phyloP scores from a whole-genome alignment of 2,888 invertebrate genomes.

The Gasteruption jaculator region DNA sequence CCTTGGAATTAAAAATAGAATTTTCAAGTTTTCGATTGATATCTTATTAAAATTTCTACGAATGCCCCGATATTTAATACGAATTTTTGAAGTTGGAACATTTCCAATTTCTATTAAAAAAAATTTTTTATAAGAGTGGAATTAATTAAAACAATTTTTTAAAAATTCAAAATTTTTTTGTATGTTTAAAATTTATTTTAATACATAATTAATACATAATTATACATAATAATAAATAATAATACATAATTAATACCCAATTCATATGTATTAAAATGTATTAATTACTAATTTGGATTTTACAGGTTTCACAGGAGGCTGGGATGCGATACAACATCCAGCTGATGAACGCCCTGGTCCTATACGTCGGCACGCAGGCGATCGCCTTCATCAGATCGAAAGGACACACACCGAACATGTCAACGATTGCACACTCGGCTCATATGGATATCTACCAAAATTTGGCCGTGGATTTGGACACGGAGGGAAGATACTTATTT shows the following conservation, averaged over 20 bases:
- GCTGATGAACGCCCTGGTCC: conserved; percentile 93
- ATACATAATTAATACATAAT: too few species aligned
- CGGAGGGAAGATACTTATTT: conserved; percentile 96
- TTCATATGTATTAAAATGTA: conserved; percentile 6
- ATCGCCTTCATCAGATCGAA: conserved; percentile 88
- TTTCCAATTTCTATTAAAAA: too few species aligned
- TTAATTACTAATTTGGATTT: conserved; percentile 3
- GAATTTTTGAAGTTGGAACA: too few species aligned
- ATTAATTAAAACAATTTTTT: conserved; percentile 2
- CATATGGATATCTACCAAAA: conserved; percentile 99
- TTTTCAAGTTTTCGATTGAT: too few species aligned
- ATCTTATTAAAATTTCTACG: too few species aligned
- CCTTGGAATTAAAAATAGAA: too few species aligned
- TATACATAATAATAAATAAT: too few species aligned
- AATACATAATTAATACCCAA: too few species aligned
- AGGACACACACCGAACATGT: conserved; percentile 89
- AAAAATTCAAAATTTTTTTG: conserved; percentile 3
- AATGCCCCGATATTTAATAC: too few species aligned
- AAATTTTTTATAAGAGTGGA: neutral
- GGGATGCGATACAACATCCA: conserved; percentile 93
- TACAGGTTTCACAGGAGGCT: conserved; percentile 71
- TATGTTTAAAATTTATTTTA: neutral
- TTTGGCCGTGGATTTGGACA: conserved; percentile 95
- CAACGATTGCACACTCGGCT: conserved; percentile 96
- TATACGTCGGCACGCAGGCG: conserved; percentile 97